phyloP scores from a whole-genome alignment of 2,888 invertebrate species.

The Caenorhabditis sp. region DNA sequence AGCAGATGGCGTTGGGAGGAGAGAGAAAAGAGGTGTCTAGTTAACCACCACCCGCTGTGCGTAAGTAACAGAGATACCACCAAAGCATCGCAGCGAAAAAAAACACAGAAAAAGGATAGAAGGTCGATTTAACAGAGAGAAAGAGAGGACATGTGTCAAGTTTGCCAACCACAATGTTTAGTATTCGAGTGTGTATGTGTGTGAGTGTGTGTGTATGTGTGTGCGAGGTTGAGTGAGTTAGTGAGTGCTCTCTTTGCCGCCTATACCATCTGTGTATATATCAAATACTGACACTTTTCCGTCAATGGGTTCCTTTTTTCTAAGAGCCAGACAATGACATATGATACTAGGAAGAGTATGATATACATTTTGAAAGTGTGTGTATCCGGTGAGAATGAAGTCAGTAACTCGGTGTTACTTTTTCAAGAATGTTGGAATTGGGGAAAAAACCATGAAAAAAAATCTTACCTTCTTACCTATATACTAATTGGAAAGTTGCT shows the following conservation, averaged over 20 bases:
- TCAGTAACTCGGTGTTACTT: too few relatives aligned
- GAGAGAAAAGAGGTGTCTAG: conserved; percentile 9
- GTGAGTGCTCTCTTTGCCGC: conserved; percentile 1
- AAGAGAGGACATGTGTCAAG: conserved; percentile 41
- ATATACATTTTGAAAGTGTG: too few relatives aligned
- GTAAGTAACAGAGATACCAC: conserved; percentile 18
- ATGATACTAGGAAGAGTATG: too few relatives aligned
- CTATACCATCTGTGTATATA: neutral
- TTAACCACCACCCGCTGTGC: conserved; percentile 6
- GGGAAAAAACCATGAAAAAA: too few relatives aligned
- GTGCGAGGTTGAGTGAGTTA: conserved; percentile 27
- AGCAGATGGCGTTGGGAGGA: neutral
- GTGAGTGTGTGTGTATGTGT: conserved; percentile 18
- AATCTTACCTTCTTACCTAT: too few relatives aligned
- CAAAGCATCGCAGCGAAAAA: conserved; percentile 28
- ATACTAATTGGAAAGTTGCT: too few relatives aligned
- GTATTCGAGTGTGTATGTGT: conserved; percentile 19
- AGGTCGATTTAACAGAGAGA: conserved; percentile 29
- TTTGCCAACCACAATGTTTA: conserved; percentile 48
- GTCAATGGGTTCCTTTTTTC: too few relatives aligned
- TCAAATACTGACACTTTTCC: neutral
- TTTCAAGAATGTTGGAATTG: too few relatives aligned
- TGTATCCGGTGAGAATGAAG: too few relatives aligned
- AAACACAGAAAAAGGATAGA: conserved; percentile 6
- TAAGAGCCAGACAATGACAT: too few relatives aligned